Evolutionary conservation across 1,140 invertebrate species (phyloP).

Genomic region (Nephotettix cincticeps): DNA sequence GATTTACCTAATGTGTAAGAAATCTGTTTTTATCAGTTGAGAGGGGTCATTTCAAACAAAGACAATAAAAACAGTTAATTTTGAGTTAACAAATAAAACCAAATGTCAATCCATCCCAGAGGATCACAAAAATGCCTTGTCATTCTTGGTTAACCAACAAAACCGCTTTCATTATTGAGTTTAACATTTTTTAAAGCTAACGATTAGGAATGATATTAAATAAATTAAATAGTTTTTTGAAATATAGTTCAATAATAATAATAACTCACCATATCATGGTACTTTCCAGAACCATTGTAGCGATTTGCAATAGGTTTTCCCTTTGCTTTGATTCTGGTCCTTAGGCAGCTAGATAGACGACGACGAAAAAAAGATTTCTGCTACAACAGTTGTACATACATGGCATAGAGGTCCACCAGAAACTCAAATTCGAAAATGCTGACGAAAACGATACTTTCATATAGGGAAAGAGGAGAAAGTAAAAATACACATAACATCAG

Average conservation of each 20-base stretch:
- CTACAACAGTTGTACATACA: too few species aligned
- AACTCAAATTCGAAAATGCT: too few species aligned
- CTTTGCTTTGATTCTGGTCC: too few species aligned
- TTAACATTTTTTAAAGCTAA: background rate
- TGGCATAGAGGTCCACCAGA: too few species aligned
- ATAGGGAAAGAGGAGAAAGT: too few species aligned
- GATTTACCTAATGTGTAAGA: background rate
- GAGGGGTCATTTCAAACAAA: background rate
- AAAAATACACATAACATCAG: too few species aligned
- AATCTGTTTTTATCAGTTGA: background rate
- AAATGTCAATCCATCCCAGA: too few species aligned
- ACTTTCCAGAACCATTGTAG: slow-evolving; percentile 97
- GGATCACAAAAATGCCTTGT: slow-evolving; percentile 11
- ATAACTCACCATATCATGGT: slow-evolving; percentile 90
- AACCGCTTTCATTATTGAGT: background rate
- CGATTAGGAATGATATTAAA: background rate
- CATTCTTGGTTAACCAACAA: background rate
- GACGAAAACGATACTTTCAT: too few species aligned
- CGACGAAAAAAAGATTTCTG: too few species aligned
- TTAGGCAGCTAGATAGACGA: too few species aligned
- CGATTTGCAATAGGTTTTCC: too few species aligned
- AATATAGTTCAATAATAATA: background rate
- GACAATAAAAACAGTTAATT: slow-evolving; percentile 16
- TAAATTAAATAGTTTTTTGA: slow-evolving; percentile 27
- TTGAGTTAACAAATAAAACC: background rate